phyloP scores from a whole-genome alignment of 2,888 invertebrate genomes.

The Lasioglossum marginatum region DNA sequence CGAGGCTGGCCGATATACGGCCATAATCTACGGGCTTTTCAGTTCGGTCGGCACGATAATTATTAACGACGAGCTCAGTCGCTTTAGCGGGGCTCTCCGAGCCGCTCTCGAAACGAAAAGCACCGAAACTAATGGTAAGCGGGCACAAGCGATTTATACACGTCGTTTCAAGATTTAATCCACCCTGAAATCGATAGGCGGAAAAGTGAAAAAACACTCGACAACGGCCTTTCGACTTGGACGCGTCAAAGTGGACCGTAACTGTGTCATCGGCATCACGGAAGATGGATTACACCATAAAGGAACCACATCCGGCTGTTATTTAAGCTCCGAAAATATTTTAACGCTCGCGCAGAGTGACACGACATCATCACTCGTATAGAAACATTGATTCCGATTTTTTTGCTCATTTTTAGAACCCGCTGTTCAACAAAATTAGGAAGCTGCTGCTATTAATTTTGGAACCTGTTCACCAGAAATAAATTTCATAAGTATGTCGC shows the following conservation, averaged over 20 bases:
- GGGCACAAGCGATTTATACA: constrained; percentile 60
- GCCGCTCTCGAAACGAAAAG: constrained; percentile 47
- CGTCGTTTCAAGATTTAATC: constrained; percentile 55
- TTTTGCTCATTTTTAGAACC: too few relatives aligned
- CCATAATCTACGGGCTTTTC: constrained; percentile 65
- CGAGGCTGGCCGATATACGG: constrained; percentile 46
- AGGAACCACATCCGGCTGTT: background rate
- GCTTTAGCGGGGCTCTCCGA: constrained; percentile 32
- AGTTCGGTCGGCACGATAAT: constrained; percentile 61
- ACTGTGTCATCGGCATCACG: background rate
- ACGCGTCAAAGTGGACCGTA: background rate
- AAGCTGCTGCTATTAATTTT: background rate
- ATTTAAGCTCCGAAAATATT: background rate
- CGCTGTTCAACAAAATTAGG: too few relatives aligned
- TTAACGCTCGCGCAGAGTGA: background rate
- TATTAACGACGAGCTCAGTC: constrained; percentile 65
- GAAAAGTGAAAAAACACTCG: background rate
- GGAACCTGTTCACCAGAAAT: background rate
- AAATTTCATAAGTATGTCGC: background rate
- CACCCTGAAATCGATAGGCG: constrained; percentile 8
- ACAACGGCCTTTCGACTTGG: background rate
- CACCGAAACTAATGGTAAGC: constrained; percentile 65
- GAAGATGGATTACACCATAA: background rate
- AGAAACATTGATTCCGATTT: background rate
- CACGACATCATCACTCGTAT: background rate